Conservation (phyloP, 2,797 vertebrate species). For the Acrossocheilus fasciatus region DNA sequence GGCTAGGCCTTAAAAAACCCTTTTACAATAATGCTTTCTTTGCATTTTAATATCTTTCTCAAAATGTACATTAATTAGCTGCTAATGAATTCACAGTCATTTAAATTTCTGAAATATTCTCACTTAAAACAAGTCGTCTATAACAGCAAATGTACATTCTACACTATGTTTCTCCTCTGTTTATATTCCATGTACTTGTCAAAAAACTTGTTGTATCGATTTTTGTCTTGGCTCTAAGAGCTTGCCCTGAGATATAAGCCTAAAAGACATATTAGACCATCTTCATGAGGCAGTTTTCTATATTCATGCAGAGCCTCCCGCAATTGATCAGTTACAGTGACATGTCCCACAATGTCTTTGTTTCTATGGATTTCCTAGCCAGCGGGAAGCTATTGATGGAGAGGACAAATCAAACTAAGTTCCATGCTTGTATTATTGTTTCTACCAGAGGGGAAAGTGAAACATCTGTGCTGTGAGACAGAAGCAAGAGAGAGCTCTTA, state of each 20-base stretch:
- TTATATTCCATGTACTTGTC: conserved; percentile 6
- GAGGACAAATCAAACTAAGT: conserved; percentile 48
- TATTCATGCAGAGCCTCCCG: conserved; percentile 28
- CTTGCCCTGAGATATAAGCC: conserved; percentile 28
- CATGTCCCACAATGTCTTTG: conserved; percentile 34
- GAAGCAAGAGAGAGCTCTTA: conserved; percentile 51
- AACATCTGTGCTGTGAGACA: conserved; percentile 50
- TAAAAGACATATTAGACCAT: conserved; percentile 14
- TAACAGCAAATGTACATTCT: not conserved
- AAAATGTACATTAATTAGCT: not conserved
- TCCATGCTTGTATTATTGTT: conserved; percentile 48
- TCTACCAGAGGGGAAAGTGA: conserved; percentile 38
- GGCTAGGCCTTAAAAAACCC: not conserved
- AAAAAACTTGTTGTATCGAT: conserved; percentile 15
- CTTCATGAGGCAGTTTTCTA: conserved; percentile 31
- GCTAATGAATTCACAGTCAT: not conserved
- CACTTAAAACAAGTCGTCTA: not conserved
- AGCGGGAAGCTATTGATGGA: conserved; percentile 50
- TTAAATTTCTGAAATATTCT: not conserved
- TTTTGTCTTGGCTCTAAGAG: conserved; percentile 5
- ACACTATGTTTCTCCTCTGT: not conserved
- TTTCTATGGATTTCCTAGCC: conserved; percentile 45
- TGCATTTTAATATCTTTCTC: not conserved
- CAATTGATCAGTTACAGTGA: conserved; percentile 51
- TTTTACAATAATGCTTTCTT: not conserved